Conservation (phyloP, 2,113 vertebrate genomes). For the Rousettus leschenaultii region DNA sequence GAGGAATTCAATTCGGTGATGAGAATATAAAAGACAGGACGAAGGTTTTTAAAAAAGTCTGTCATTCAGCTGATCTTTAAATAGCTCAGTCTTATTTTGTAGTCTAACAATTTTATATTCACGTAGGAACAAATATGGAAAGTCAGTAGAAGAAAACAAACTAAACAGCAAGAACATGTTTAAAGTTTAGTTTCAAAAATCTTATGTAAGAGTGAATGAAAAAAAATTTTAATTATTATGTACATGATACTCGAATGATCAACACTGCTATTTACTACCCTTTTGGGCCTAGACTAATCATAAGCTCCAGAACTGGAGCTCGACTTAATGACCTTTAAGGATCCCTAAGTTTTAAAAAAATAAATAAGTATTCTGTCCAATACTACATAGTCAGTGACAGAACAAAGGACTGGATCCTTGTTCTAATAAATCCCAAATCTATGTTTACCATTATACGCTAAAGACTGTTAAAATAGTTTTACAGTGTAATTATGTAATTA, state of each 20-base stretch:
- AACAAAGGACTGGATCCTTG: neutral
- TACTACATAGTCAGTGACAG: neutral
- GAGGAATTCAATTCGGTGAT: neutral
- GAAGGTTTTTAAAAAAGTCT: neutral
- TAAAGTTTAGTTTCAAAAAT: neutral
- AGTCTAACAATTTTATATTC: neutral
- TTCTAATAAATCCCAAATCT: neutral
- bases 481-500: neutral
- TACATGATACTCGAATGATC: neutral
- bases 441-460: neutral
- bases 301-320: neutral
- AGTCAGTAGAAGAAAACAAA: neutral
- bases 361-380: neutral
- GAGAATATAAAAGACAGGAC: neutral
- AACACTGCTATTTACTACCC: neutral
- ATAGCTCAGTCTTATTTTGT: neutral
- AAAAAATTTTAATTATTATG: neutral
- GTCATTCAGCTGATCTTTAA: neutral
- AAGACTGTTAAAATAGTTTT: neutral
- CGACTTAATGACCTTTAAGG: neutral
- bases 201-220: neutral
- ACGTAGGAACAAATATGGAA: neutral
- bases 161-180: neutral
- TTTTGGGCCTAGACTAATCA: neutral
- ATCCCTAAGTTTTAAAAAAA: neutral